Evolutionary conservation across 2,113 vertebrate species (phyloP), one percentile per base, ranked within the genome.

Genomic region (Craseonycteris thonglongyai): DNA sequence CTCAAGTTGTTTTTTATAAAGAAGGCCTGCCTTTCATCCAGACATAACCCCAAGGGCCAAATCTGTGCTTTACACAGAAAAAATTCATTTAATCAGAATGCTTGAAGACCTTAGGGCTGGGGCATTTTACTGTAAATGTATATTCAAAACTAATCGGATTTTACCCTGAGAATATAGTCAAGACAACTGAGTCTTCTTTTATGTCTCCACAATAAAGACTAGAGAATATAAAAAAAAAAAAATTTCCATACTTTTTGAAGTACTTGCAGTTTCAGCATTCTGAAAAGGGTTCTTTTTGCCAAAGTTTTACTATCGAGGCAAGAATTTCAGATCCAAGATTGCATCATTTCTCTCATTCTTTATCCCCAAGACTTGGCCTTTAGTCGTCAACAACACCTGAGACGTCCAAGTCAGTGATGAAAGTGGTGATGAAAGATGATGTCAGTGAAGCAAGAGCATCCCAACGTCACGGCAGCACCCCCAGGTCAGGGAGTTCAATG

Each of bases 91-190:
- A 84, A 63, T 51, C 45, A 66, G 87, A 75, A 38, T 83, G 38
- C 45, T 54, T 24, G 33, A 71, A 51, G 40, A 35, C n/a, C 38
- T n/a, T 26, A 54, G 22, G 22, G 33, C 12, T 81, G 42, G 69
- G 66, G 11, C 30, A 59, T 91, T 92, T 97, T 74, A 75, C 59
- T 71, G 16, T 79, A 94, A 95, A 72, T 86, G 38, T 69, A 21
- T 33, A 47, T 19, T 86, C 35, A 78, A 58, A 58, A 93, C 38
- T 81, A 90, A 51, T 45, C 4, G 12, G 58, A 93, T 56, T 33
- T 30, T 5, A 11, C 30, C 78, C 2, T 40, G 4, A 61, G 26
- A 82, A 18, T 65, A 68, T 42, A 78, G 58, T 19, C 40, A 83
- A 86, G 54, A 51, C 24, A 89, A 65, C 30, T 6, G 21, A 63